A percentile compares a stretch with the other conserved stretches of the same genome.
These are phyloP conservation scores for Xiphophorus maculatus DNA, from an alignment of 2,113 vertebrate genomes.

Conservation along the genomic window DNA sequence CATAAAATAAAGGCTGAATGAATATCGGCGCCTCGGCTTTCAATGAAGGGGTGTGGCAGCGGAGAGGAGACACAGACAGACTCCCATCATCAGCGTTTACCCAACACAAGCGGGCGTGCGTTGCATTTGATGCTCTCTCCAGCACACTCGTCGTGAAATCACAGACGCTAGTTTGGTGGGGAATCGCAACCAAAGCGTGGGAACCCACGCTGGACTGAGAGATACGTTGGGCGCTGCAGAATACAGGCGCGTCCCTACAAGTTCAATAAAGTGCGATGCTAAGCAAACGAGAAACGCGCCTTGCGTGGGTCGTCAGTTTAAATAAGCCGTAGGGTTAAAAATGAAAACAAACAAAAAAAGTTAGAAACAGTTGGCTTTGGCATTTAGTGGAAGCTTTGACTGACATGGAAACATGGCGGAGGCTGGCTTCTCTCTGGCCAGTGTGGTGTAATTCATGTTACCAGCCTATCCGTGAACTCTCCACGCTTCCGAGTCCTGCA, in stretches of 20 bases:
- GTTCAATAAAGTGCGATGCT: neutral
- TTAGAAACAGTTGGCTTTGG: slow-evolving; percentile 41
- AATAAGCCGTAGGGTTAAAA: neutral
- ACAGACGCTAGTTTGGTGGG: neutral
- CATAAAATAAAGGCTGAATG: slow-evolving; percentile 3
- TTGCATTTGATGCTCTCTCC: slow-evolving; percentile 1
- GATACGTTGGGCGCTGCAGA: neutral
- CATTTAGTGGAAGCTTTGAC: slow-evolving; percentile 21
- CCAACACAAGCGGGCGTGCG: neutral
- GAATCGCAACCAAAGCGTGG: neutral
- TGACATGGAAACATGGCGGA: slow-evolving; percentile 69
- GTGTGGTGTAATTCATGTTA: neutral
- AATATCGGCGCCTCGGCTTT: neutral
- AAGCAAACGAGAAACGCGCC: neutral
- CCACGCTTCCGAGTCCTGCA: slow-evolving; percentile 32
- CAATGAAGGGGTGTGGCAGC: slow-evolving; percentile 72
- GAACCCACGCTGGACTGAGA: neutral
- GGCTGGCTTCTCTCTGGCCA: slow-evolving; percentile 20
- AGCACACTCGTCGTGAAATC: neutral
- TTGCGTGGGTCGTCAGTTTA: slow-evolving; percentile 10
- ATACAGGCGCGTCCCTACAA: neutral
- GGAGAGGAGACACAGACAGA: slow-evolving; percentile 2
- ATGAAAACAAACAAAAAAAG: slow-evolving; percentile 29
- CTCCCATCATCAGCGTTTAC: slow-evolving; percentile 21
- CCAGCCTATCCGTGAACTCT: slow-evolving; percentile 46